These are phyloP conservation scores for Hyposmocoma kahamanoa DNA, from an alignment of 1,140 invertebrate species.

Conservation along the genomic window DNA sequence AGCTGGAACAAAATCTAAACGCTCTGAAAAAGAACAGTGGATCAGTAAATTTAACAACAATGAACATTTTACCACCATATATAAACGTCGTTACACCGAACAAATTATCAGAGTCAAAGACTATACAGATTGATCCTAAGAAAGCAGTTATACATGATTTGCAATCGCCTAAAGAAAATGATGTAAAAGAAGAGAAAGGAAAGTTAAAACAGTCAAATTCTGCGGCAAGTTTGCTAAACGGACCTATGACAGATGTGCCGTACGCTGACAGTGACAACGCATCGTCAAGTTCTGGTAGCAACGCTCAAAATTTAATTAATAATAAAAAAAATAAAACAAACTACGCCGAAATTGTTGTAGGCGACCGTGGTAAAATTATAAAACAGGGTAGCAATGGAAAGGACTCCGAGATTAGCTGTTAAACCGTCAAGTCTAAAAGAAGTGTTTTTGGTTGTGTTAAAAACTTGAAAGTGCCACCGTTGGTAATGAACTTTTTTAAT, in stretches of 20 bases:
- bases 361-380: conserved; percentile 39
- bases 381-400: conserved; percentile 57
- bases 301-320: conserved; percentile 27
- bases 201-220: conserved; percentile 56
- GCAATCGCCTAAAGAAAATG: conserved; percentile 34
- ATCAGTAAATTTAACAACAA: conserved; percentile 65
- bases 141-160: conserved; percentile 66
- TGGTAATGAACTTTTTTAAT: conserved; percentile 18
- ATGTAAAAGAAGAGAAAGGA: conserved; percentile 31
- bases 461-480: conserved; percentile 20
- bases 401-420: conserved; percentile 61
- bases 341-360: conserved; percentile 31
- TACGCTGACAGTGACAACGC: conserved; percentile 69
- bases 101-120: conserved; percentile 61
- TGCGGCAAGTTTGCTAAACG: conserved; percentile 63
- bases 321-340: conserved; percentile 38
- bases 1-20: conserved; percentile 67
- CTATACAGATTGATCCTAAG: conserved; percentile 69
- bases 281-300: conserved; percentile 44
- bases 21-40: conserved; percentile 67
- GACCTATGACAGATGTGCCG: conserved; percentile 66
- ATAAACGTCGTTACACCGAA: conserved; percentile 70
- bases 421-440: conserved; percentile 12
- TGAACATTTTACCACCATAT: conserved; percentile 63
- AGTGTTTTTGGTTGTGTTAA: conserved; percentile 16